Base-by-base conservation (phyloP, 2,888 invertebrate species). In the Bhutanitis thaidina region DNA sequence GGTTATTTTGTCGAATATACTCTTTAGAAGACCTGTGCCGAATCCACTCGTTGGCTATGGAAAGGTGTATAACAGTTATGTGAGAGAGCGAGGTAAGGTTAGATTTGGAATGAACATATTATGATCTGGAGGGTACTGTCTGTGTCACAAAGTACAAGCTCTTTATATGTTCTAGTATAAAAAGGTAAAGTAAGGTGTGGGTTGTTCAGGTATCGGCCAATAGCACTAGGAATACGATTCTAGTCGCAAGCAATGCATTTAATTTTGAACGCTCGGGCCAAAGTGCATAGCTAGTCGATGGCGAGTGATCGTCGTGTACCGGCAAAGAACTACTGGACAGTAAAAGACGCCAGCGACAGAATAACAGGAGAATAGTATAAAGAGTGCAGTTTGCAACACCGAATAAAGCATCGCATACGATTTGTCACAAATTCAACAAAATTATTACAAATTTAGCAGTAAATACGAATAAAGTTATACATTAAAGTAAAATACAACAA, bases 1-100 rank as follows among this genome's bases (percentile, higher is more conserved):
- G 81, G 90, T 90, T 88, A 90, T 90, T 90, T 90, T 90, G 90
- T 90, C 90, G 90, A 90, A 90, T 87, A 90, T 90, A 89, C 90
- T 90, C 90, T 90, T 90, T 89, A 90, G 90, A 66, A 90, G 90
- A 77, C 90, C 90, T 86, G 90, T 90, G 87, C 90, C 90, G 87
- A 90, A 90, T 90, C 90, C 90, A 77, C 84, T 86, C 77, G 90
- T 86, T 67, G 84, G 89, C 90, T 90, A 89, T 75, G 89, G 82
- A 89, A 89, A 89, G 88, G 87, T 89, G 89, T 89, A 84, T 84
- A 88, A 84, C 71, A 86, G 85, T 88, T 85, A 88, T 86, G 89
- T 89, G 86, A 86, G 84, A 86, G 84, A 82, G 77, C 71, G 80
- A 82, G 82, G 83, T 80, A 67, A 85, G 79, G 80, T 83, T 77